Conservation (phyloP, 2,113 vertebrate genomes). For the Rhadina sibilatrix region DNA sequence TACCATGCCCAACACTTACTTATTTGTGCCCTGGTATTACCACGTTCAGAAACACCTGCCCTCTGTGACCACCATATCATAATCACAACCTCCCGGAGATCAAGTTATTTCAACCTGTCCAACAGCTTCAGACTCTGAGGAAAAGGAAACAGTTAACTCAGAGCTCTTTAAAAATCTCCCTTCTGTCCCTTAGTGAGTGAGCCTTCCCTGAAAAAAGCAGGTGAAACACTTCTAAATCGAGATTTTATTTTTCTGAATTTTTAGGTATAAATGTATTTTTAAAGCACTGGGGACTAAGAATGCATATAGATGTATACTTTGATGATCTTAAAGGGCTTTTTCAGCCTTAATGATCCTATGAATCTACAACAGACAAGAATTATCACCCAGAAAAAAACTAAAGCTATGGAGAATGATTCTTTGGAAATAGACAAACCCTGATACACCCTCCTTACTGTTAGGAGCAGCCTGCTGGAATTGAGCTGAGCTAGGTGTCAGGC, state of each 20-base stretch:
- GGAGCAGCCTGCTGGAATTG: background rate
- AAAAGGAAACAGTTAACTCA: background rate
- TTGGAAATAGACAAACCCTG: background rate
- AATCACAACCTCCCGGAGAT: background rate
- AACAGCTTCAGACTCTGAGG: background rate
- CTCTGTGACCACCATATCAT: background rate
- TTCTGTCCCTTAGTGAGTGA: background rate
- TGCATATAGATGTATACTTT: background rate
- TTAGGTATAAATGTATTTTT: background rate
- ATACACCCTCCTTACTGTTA: background rate
- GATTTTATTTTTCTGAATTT: background rate
- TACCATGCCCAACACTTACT: background rate
- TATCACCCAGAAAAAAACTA: background rate
- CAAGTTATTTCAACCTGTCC: background rate
- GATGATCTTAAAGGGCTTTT: background rate
- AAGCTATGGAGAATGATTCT: background rate
- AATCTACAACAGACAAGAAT: background rate
- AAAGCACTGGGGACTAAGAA: background rate
- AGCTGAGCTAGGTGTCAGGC: background rate
- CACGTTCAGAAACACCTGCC: background rate
- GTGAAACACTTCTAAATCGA: background rate
- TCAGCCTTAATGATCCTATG: background rate
- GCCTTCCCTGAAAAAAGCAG: background rate
- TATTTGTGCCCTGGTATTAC: background rate
- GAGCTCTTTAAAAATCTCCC: background rate